Conservation (phyloP, 2,113 vertebrate species). For the Dasypus novemcinctus region DNA sequence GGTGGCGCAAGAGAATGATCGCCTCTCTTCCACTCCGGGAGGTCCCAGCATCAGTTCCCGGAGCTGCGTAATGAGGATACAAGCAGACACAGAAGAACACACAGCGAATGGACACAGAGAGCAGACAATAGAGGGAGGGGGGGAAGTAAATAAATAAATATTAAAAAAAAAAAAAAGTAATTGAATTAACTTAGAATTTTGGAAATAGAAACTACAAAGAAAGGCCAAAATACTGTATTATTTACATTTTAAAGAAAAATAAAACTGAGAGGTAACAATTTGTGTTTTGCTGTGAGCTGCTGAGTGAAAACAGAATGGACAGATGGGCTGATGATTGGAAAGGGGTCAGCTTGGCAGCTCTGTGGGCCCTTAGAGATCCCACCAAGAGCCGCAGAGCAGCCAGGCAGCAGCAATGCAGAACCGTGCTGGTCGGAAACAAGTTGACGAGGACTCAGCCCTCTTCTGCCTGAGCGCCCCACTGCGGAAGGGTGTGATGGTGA, state of each 20-base stretch:
- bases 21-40: too few relatives aligned
- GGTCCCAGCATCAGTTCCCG: too few relatives aligned
- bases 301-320: not conserved
- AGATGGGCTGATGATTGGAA: not conserved
- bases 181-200: conserved; percentile 3
- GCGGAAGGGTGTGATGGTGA: not conserved
- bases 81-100: too few relatives aligned
- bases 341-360: not conserved
- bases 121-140: too few relatives aligned
- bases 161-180: too few relatives aligned
- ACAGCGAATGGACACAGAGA: too few relatives aligned
- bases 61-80: too few relatives aligned
- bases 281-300: not conserved
- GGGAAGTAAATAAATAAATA: too few relatives aligned
- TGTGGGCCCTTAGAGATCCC: not conserved
- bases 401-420: not conserved
- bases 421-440: not conserved
- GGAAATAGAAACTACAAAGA: not conserved
- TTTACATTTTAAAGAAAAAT: conserved; percentile 12
- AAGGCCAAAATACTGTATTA: not conserved
- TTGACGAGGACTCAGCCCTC: not conserved
- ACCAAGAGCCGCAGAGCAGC: not conserved
- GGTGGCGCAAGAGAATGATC: too few relatives aligned
- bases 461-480: not conserved
- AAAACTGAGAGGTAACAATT: not conserved